phyloP scores from a whole-genome alignment of 2,888 invertebrate genomes.

The Orthosia cruda region DNA sequence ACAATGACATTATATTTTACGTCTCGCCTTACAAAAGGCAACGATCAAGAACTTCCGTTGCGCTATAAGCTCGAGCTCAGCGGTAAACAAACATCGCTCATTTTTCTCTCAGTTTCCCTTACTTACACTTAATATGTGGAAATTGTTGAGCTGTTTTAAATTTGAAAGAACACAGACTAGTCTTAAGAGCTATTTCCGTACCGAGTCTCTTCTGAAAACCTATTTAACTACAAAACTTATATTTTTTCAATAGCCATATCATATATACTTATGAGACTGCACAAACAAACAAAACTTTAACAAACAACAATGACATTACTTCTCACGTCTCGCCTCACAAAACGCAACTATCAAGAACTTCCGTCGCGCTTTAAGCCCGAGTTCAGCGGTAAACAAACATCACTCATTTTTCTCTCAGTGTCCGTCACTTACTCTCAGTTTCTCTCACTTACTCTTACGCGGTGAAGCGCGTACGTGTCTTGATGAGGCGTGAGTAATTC shows the following conservation, averaged over 20 bases:
- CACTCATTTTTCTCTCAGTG: slow-evolving; percentile 54
- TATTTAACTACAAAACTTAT: neutral
- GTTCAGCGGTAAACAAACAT: slow-evolving; percentile 59
- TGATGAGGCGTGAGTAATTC: slow-evolving; percentile 54
- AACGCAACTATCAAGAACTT: slow-evolving; percentile 54
- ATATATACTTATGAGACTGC: neutral
- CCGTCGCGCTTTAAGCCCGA: slow-evolving; percentile 42
- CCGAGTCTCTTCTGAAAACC: neutral
- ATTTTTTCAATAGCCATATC: slow-evolving; percentile 6
- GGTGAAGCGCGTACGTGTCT: slow-evolving; percentile 34
- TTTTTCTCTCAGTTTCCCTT: slow-evolving; percentile 43
- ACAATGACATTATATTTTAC: slow-evolving; percentile 27
- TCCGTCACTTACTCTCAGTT: neutral
- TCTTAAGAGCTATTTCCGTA: too few relatives aligned
- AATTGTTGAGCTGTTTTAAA: too few relatives aligned
- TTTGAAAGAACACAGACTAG: too few relatives aligned
- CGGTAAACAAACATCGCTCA: slow-evolving; percentile 64
- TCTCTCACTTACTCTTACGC: slow-evolving; percentile 6
- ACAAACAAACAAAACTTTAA: slow-evolving; percentile 25
- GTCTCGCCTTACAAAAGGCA: slow-evolving; percentile 16
- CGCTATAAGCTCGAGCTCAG: slow-evolving; percentile 39
- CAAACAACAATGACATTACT: slow-evolving; percentile 27
- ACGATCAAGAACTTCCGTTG: slow-evolving; percentile 53
- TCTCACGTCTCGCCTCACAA: slow-evolving; percentile 6
- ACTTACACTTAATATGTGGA: too few relatives aligned